Percentiles rank a stretch among this genome's conserved stretches.
Evolutionary conservation across 2,888 invertebrate genomes (phyloP).

Genomic region (Galerucella calmariensis): DNA sequence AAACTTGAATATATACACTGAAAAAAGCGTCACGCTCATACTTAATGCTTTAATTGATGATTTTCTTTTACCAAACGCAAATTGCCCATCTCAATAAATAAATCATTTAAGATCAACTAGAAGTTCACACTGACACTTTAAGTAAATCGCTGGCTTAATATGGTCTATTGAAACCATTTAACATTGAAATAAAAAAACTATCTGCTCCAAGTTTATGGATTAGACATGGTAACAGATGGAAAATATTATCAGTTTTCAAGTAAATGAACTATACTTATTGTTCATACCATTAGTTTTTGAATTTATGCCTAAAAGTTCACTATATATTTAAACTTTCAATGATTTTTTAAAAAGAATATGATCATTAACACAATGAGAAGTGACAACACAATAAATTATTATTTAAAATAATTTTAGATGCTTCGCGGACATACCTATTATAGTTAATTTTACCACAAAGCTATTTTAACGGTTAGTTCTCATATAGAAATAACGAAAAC

Average conservation of each 20-base stretch:
- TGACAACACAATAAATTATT: no score
- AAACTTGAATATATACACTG: constrained; percentile 28
- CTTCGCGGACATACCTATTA: no score
- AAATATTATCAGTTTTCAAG: not conserved
- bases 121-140: not conserved
- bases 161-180: constrained; percentile 4
- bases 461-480: not conserved
- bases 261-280: not conserved
- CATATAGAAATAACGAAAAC: constrained; percentile 12
- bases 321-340: no score
- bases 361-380: no score
- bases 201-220: not conserved
- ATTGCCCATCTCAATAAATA: constrained; percentile 5
- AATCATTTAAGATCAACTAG: not conserved
- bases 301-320: no score
- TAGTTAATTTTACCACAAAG: not conserved
- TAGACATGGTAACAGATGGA: not conserved
- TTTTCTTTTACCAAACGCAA: constrained; percentile 9
- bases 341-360: no score
- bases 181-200: not conserved
- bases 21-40: constrained; percentile 24
- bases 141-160: constrained; percentile 1
- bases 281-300: no score
- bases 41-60: constrained; percentile 10
- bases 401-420: no score